Percentiles rank a stretch among this genome's conserved stretches.
Conservation (phyloP, 2,888 invertebrate genomes). For the Cheiracanthium punctorium region DNA sequence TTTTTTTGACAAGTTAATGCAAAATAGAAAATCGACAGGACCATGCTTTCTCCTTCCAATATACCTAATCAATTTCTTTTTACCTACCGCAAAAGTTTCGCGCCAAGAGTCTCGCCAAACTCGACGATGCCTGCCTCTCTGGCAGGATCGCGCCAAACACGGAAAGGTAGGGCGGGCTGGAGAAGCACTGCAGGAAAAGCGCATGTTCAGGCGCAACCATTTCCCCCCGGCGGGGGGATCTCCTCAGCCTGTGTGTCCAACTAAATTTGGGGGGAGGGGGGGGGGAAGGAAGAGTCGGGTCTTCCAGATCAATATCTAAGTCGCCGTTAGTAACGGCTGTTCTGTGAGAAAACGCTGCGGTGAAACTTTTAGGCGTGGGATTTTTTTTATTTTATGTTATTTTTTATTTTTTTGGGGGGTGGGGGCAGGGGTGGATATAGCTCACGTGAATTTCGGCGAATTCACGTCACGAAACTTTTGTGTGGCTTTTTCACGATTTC, state of each 20-base stretch:
- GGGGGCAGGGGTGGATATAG: no score
- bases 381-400: background rate
- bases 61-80: conserved; percentile 60
- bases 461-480: background rate
- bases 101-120: conserved; percentile 22
- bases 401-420: no score
- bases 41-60: conserved; percentile 37
- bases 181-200: background rate
- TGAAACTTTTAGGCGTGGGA: conserved; percentile 34
- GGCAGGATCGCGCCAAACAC: background rate
- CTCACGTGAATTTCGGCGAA: background rate
- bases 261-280: background rate
- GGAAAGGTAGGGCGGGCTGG: background rate
- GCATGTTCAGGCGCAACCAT: conserved; percentile 26
- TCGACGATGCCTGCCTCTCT: background rate
- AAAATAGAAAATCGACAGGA: conserved; percentile 45
- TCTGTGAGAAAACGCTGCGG: conserved; percentile 3
- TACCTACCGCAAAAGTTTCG: conserved; percentile 16
- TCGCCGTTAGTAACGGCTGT: conserved; percentile 45
- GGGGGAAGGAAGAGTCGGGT: conserved; percentile 31
- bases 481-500: no score
- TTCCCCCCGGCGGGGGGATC: conserved; percentile 26
- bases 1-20: conserved; percentile 66
- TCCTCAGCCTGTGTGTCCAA: no score
- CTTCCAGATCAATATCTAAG: conserved; percentile 54